These are phyloP conservation scores for Patella pellucida DNA, from an alignment of 2,888 invertebrate species.

Conservation along the genomic window DNA sequence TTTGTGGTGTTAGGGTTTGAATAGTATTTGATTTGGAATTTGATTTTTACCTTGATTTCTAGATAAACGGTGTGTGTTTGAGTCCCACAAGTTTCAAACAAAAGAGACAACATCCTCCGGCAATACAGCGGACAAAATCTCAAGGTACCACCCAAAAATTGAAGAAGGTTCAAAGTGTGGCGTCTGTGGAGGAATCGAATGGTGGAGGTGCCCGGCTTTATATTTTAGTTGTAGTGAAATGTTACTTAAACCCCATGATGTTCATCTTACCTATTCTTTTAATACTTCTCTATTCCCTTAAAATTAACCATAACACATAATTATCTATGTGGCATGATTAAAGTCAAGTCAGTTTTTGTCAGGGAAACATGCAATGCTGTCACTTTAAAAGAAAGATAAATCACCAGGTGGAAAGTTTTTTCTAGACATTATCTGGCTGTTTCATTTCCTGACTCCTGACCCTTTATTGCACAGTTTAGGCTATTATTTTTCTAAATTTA, in stretches of 20 bases:
- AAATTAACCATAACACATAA: background rate
- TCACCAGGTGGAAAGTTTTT: too few species aligned
- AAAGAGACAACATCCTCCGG: slow-evolving; percentile 72
- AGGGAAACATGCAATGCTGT: too few species aligned
- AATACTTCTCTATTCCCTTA: background rate
- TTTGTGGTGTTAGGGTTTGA: too few species aligned
- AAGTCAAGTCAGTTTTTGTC: too few species aligned
- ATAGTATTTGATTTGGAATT: background rate
- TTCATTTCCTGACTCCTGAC: too few species aligned
- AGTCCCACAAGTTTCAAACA: slow-evolving; percentile 74
- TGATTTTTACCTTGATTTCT: slow-evolving; percentile 51
- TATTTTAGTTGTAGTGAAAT: slow-evolving; percentile 3
- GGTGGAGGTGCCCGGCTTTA: slow-evolving; percentile 49
- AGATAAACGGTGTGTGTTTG: slow-evolving; percentile 86
- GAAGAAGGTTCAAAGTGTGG: slow-evolving; percentile 66
- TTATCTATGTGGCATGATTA: too few species aligned
- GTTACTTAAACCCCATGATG: background rate
- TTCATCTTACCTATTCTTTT: background rate
- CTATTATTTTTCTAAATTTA: too few species aligned
- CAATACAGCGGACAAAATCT: slow-evolving; percentile 88
- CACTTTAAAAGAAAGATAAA: too few species aligned
- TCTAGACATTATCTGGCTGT: too few species aligned
- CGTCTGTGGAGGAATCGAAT: slow-evolving; percentile 66
- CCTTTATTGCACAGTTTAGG: too few species aligned
- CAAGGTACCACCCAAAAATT: slow-evolving; percentile 83